Base-by-base conservation (phyloP, 92 coral and sea anemone species). In the Palythoa grandiflora region DNA sequence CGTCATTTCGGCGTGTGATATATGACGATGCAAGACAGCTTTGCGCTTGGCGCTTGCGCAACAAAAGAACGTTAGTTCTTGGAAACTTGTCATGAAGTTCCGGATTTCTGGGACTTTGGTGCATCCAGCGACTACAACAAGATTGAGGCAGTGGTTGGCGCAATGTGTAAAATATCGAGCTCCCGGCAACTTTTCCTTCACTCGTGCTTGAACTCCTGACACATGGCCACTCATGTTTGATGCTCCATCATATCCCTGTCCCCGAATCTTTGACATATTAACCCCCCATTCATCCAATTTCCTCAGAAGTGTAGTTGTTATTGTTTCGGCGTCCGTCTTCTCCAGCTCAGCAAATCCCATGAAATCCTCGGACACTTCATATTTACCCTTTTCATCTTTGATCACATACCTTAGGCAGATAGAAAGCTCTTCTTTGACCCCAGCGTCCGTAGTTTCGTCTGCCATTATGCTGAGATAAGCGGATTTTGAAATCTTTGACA, bases 11-110 rank as follows among this genome's bases (percentile, higher is more conserved):
- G 48, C 68, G 70, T 78, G 88, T 83, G 87, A 65, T 38, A 83
- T 79, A 73, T 51, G 83, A 78, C 75, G 77, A 36, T 74, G 83
- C 61, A 90, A 76, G 71, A 86, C 83, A 36, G 78, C 83, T 84
- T 84, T 78, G 53, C 92, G 38, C 73, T 90, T 86, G 48, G 92
- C 76, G 68, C 89, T 84, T 78, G 83, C 77, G 44, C 89, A 78
- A 86, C 87, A 90, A 77, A 90, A 85, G 72, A 90, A 78, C 59
- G 91, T 89, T 59, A 89, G 73, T 52, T 80, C 83, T 57, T 85
- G 80, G 84, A 85, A 85, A 65, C 87, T 90, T 53, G 88, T 76
- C 92, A 90, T 90, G 68, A 90, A 85, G 87, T 90, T 90, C 68
- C 79, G 83, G 65, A 74, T 86, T 61, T 74, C 71, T 74, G 80